A percentile compares a stretch with the other conserved stretches of the same genome.
These are phyloP conservation scores for Cyphomyrmex costatus DNA, from an alignment of 1,140 invertebrate species.

Conservation along the genomic window DNA sequence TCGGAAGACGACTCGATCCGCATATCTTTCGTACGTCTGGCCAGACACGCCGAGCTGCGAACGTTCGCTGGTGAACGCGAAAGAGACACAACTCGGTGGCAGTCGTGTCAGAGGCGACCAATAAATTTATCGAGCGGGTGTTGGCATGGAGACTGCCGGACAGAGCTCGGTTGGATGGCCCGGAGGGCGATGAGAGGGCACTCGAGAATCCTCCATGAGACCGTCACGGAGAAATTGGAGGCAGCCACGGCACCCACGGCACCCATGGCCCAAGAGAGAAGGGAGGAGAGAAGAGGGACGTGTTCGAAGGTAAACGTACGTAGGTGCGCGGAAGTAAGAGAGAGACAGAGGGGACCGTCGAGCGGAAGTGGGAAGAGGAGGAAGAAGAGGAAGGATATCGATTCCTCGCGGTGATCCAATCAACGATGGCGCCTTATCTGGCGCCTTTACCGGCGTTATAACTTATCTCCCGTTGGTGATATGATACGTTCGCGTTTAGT, in stretches of 20 bases:
- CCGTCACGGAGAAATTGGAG: conserved; percentile 85
- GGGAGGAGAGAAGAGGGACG: conserved; percentile 43
- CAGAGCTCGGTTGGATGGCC: conserved; percentile 85
- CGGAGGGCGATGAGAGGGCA: conserved; percentile 85
- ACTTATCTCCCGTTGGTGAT: conserved; percentile 35
- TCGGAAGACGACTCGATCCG: not conserved
- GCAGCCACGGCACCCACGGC: conserved; percentile 76
- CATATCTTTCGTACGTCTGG: conserved; percentile 8
- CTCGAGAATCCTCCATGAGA: conserved; percentile 86
- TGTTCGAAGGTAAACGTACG: conserved; percentile 66
- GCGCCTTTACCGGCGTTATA: conserved; percentile 70
- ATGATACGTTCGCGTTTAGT: conserved; percentile 12
- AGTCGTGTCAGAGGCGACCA: conserved; percentile 84
- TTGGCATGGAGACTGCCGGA: conserved; percentile 87
- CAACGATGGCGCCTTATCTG: conserved; percentile 82
- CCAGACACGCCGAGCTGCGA: conserved; percentile 10
- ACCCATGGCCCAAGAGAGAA: conserved; percentile 61
- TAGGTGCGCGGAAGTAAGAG: conserved; percentile 46
- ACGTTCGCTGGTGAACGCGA: conserved; percentile 30
- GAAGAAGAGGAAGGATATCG: conserved; percentile 77
- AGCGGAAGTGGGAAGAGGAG: conserved; percentile 46
- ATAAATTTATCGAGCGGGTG: conserved; percentile 87
- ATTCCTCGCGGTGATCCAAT: conserved; percentile 86
- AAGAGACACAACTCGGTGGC: conserved; percentile 71
- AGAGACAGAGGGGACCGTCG: not conserved